phyloP scores from a whole-genome alignment of 2,797 vertebrate species.

The Cyprinella venusta region DNA sequence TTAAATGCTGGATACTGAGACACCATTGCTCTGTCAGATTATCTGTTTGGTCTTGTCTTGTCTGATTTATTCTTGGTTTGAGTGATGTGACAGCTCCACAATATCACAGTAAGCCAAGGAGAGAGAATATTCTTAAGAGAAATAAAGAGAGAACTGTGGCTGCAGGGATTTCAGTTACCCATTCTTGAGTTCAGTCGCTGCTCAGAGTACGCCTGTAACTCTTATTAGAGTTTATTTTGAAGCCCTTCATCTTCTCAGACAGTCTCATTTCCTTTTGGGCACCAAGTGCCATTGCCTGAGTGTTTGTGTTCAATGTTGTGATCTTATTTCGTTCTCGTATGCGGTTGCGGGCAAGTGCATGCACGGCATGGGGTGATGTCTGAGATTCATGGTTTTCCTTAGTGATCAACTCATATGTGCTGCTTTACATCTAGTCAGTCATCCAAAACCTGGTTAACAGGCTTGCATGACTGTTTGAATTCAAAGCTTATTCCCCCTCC shows the following conservation, averaged over 20 bases:
- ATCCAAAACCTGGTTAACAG: not conserved
- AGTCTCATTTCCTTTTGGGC: slow-evolving; percentile 24
- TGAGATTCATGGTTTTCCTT: slow-evolving; percentile 21
- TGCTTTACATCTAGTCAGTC: not conserved
- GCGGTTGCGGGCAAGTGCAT: not conserved
- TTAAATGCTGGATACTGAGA: slow-evolving; percentile 12
- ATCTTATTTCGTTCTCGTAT: slow-evolving; percentile 4
- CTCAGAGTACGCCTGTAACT: not conserved
- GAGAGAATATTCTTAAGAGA: slow-evolving; percentile 1
- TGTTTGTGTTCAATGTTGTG: slow-evolving; percentile 14
- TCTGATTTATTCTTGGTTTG: not conserved
- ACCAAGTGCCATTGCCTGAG: not conserved
- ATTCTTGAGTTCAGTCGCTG: not conserved
- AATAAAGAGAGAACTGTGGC: not conserved
- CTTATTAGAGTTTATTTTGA: slow-evolving; percentile 34
- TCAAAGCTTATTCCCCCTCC: not conserved
- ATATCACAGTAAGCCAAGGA: not conserved
- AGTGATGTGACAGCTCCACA: slow-evolving; percentile 25
- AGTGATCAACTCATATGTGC: not conserved
- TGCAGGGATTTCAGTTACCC: not conserved
- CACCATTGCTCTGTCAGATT: not conserved
- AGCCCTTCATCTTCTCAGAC: slow-evolving; percentile 14
- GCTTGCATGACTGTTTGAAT: not conserved
- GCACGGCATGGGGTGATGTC: not conserved
- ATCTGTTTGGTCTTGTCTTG: slow-evolving; percentile 13